These are phyloP conservation scores for Synanceia verrucosa DNA, from an alignment of 2,797 vertebrate genomes.

Conservation along the genomic window DNA sequence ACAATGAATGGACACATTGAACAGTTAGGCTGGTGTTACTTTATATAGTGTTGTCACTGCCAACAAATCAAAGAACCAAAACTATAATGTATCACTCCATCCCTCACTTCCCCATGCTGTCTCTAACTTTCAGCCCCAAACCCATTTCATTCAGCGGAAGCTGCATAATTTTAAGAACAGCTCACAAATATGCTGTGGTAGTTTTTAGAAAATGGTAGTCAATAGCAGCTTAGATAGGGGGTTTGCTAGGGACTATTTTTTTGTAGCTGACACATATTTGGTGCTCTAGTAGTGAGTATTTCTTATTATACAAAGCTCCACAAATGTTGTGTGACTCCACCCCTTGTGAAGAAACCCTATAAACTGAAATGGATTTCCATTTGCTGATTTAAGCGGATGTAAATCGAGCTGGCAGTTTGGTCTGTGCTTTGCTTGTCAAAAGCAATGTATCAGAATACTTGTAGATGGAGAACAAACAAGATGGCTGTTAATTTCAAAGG, in stretches of 20 bases:
- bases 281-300: background rate
- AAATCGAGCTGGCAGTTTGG: background rate
- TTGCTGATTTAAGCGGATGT: slow-evolving; percentile 5
- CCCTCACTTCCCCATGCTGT: background rate
- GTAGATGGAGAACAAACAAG: slow-evolving; percentile 11
- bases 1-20: background rate
- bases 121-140: background rate
- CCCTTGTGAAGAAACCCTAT: background rate
- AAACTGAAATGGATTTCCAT: slow-evolving; percentile 15
- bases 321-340: background rate
- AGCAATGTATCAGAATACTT: slow-evolving; percentile 25
- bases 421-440: slow-evolving; percentile 12
- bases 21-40: background rate
- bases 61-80: slow-evolving; percentile 5
- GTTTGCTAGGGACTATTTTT: background rate
- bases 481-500: slow-evolving; percentile 10
- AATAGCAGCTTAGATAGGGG: background rate
- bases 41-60: background rate
- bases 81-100: background rate
- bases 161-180: no score
- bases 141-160: background rate
- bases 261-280: background rate
- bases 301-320: background rate
- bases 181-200: background rate
- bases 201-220: background rate